Conservation (phyloP, 1,140 invertebrate species). For the Thalassaphorura encarpata region DNA sequence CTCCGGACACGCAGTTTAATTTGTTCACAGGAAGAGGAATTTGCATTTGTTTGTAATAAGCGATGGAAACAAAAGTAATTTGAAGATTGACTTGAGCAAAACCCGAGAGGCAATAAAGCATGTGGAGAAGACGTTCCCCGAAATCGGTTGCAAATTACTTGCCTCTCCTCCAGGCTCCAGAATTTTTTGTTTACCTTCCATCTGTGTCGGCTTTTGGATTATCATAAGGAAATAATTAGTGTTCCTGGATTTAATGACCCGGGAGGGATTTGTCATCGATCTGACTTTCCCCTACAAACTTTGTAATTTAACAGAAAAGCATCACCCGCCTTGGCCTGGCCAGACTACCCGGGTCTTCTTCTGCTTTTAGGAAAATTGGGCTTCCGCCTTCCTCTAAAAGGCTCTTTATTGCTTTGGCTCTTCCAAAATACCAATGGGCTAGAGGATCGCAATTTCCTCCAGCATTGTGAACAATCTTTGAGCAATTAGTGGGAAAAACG, state of each 20-base stretch:
- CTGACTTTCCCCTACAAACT: neutral
- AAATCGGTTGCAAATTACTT: too few relatives aligned
- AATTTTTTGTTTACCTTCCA: constrained; percentile 9
- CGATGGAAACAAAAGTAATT: too few relatives aligned
- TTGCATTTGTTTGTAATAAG: too few relatives aligned
- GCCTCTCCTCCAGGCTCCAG: too few relatives aligned
- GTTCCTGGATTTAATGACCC: constrained; percentile 15
- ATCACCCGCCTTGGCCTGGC: neutral
- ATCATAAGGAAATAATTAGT: constrained; percentile 17
- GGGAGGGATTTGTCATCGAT: constrained; percentile 15
- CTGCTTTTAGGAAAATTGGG: constrained; percentile 11
- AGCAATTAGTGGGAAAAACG: constrained; percentile 3
- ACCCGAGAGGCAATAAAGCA: too few relatives aligned
- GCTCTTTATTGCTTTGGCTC: constrained; percentile 9
- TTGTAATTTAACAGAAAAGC: neutral
- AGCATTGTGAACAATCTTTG: neutral
- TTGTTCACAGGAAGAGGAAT: too few relatives aligned
- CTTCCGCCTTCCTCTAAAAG: constrained; percentile 12
- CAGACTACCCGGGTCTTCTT: neutral
- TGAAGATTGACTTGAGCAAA: too few relatives aligned
- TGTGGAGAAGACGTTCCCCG: too few relatives aligned
- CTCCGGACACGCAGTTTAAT: too few relatives aligned
- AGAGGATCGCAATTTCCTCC: neutral
- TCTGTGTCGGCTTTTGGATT: constrained; percentile 9
- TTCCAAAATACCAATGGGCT: too few relatives aligned